phyloP scores from a whole-genome alignment of 2,888 invertebrate genomes.

The Adela reaumurella region DNA sequence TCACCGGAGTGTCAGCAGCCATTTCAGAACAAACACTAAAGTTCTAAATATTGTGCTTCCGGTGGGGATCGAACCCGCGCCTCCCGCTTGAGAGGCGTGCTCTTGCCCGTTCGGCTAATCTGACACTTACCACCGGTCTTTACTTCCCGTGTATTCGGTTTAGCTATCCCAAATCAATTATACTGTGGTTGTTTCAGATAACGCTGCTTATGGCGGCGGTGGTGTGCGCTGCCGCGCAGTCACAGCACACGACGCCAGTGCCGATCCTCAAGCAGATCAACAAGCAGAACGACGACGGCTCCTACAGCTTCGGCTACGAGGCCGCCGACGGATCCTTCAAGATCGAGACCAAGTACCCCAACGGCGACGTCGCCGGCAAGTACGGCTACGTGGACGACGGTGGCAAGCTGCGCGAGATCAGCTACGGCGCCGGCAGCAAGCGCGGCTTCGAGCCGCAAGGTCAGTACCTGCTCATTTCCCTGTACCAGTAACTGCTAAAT shows the following conservation, averaged over 20 bases:
- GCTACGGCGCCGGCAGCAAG: constrained; percentile 79
- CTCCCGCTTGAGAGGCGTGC: too few species aligned
- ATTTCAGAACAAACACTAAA: too few species aligned
- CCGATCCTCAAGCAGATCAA: constrained; percentile 82
- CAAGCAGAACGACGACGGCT: constrained; percentile 82
- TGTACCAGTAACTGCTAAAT: too few species aligned
- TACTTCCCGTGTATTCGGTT: too few species aligned
- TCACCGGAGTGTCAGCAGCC: too few species aligned
- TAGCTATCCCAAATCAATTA: too few species aligned
- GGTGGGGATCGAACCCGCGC: too few species aligned
- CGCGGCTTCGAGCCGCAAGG: constrained; percentile 81
- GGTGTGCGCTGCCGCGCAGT: constrained; percentile 26
- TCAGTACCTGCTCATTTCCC: too few species aligned
- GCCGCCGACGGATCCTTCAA: constrained; percentile 84
- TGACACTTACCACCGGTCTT: too few species aligned
- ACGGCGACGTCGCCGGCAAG: constrained; percentile 82
- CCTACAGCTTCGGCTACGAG: constrained; percentile 86
- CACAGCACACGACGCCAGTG: constrained; percentile 66
- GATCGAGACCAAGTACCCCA: constrained; percentile 82
- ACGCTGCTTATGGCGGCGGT: constrained; percentile 13
- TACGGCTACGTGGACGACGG: constrained; percentile 84
- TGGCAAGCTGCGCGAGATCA: constrained; percentile 73
- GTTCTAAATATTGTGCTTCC: too few species aligned
- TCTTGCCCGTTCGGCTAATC: too few species aligned
- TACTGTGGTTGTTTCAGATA: constrained; percentile 9